phyloP scores from a whole-genome alignment of 2,113 vertebrate genomes.

The Tenrec ecaudatus region DNA sequence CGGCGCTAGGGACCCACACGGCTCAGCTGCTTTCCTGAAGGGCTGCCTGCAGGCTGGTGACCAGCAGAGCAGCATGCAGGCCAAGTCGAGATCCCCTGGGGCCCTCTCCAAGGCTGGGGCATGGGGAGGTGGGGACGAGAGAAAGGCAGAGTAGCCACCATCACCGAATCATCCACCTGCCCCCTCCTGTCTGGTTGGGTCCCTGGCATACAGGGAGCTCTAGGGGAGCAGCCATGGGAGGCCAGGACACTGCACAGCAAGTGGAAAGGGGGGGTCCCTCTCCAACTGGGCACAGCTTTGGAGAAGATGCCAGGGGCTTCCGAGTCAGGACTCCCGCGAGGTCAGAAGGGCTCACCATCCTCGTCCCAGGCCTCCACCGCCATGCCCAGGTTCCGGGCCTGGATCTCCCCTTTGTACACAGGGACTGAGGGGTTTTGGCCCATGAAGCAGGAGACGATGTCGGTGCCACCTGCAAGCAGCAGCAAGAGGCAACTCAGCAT shows the following conservation, averaged over 20 bases:
- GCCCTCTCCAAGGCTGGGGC: not conserved
- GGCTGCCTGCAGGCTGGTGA: not conserved
- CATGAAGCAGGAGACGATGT: constrained; percentile 98
- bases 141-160: too few species aligned
- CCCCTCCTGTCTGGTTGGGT: too few species aligned
- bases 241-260: accelerated
- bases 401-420: constrained; percentile 96
- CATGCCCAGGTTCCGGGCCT: constrained; percentile 96
- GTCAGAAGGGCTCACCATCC: constrained; percentile 87
- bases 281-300: too few species aligned
- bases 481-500: not conserved
- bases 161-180: too few species aligned
- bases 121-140: too few species aligned
- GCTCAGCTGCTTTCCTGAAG: too few species aligned
- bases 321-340: accelerated
- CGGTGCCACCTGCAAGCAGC: constrained; percentile 92
- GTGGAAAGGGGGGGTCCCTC: not conserved
- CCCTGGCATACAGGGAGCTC: too few species aligned
- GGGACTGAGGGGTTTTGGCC: constrained; percentile 95
- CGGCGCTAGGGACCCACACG: not conserved
- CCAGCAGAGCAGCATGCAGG: too few species aligned
- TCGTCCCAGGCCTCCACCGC: constrained; percentile 94
- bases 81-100: not conserved
- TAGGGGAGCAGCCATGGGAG: not conserved
- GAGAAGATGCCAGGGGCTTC: too few species aligned